phyloP scores from a whole-genome alignment of 2,113 vertebrate genomes.

The Brachyhypopomus gauderio region DNA sequence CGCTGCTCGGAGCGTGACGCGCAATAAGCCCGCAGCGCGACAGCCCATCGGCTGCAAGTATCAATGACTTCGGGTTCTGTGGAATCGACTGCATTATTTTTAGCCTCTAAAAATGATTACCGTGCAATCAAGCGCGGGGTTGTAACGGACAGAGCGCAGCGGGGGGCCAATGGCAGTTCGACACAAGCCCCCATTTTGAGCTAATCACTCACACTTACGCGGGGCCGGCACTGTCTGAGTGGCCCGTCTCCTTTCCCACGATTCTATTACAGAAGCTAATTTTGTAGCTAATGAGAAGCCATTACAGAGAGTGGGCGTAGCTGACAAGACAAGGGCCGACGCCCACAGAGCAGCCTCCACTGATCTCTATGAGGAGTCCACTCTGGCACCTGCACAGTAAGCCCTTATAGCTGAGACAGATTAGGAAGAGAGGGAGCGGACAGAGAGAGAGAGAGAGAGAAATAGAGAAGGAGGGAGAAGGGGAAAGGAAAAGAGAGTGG shows the following conservation, averaged over 20 bases:
- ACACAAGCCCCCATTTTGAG: not conserved
- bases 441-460: not conserved
- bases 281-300: slow-evolving; percentile 58
- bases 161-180: not conserved
- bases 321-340: slow-evolving; percentile 17
- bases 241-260: slow-evolving; percentile 41
- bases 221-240: not conserved
- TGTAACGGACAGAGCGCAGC: not conserved
- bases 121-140: not conserved
- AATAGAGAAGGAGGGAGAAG: not conserved
- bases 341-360: not conserved
- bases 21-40: not conserved
- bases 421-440: not conserved
- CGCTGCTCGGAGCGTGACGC: no score
- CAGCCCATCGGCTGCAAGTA: not conserved
- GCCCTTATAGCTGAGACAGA: not conserved
- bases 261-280: slow-evolving; percentile 61
- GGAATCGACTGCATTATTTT: not conserved
- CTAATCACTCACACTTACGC: not conserved
- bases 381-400: slow-evolving; percentile 34
- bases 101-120: not conserved
- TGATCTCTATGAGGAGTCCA: slow-evolving; percentile 55
- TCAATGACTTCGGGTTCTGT: not conserved
- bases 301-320: slow-evolving; percentile 61
- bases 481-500: not conserved